Evolutionary conservation across 2,888 invertebrate species (phyloP), one percentile per base, ranked within the genome.

Genomic region (Harpalus rufipes): DNA sequence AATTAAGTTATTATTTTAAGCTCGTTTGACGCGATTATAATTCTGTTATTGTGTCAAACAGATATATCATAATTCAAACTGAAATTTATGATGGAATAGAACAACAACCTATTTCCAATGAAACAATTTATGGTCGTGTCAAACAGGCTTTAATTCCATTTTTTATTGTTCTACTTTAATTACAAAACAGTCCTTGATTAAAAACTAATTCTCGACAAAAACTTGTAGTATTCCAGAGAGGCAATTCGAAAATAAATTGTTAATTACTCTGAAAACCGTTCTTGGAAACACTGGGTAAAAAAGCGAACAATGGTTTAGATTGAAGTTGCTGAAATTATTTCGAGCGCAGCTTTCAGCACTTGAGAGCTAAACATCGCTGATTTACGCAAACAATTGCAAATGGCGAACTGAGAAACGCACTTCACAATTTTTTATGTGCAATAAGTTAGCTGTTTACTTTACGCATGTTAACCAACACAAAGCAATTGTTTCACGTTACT

Each of bases 261-360:
- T 51, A 51, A 51, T 51, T 51, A 51, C 4, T n/a, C 10, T 56
- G 16, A 1, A 59, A 59, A 16, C 14, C 14, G 59, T 14, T 59
- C 16, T 59, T 59, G 59, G 44, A 51, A 51, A 8, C 12, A 12
- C 12, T 8, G 44, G 12, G 41, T 39, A 39, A 68, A 68, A 68
- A 68, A 32, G 39, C 14, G 14, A 68, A 68, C 68, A 68, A 68
- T 68, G 14, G 32, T 39, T 39, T 1, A 14, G 14, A 68, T 14
- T 68, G 16, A 78, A 78, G 51, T 76, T 76, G 56, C 7, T 32
- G 78, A 56, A 78, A 78, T 51, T 78, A 78, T 51, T 78, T 78
- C 8, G 58, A 56, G 58, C n/a, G 32, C 14, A 21, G 56, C 78
- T 44, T 51, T 76, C 18, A 51, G 21, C 58, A 14, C 78, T 78